Evolutionary conservation across 2,113 vertebrate species (phyloP).

Genomic region (Psilopsiagon aurifrons): DNA sequence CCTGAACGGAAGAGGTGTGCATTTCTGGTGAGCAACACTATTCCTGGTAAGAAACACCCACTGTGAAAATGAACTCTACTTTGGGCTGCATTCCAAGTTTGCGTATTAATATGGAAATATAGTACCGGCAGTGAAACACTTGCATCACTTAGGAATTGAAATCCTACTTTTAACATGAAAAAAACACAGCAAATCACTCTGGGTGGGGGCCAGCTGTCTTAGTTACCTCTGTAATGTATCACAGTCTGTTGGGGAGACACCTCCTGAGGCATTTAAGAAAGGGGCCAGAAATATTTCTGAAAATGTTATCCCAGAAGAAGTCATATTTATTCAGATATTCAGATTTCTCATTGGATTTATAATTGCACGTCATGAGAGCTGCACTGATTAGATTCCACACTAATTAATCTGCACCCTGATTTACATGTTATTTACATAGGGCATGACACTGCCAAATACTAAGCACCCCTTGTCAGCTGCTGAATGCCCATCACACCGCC

Average conservation of each 20-base stretch:
- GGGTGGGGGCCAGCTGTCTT: background rate
- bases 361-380: background rate
- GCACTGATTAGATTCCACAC: slow-evolving; percentile 9
- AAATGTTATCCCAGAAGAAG: background rate
- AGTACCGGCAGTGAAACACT: background rate
- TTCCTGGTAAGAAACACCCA: background rate
- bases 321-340: slow-evolving; percentile 1
- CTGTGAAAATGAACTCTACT: background rate
- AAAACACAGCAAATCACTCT: background rate
- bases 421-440: background rate
- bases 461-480: background rate
- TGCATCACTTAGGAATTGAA: background rate
- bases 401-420: slow-evolving; percentile 16
- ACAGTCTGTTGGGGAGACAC: background rate
- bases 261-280: background rate
- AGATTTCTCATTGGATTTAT: slow-evolving; percentile 10
- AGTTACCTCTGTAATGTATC: background rate
- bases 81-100: background rate
- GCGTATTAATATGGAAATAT: background rate
- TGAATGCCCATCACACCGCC: background rate
- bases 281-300: background rate
- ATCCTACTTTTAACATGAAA: background rate
- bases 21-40: background rate
- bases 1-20: background rate
- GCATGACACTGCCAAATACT: background rate